Percentiles rank a stretch among this genome's conserved stretches.
Conservation (phyloP, 2,113 vertebrate genomes). For the Martes martes region DNA sequence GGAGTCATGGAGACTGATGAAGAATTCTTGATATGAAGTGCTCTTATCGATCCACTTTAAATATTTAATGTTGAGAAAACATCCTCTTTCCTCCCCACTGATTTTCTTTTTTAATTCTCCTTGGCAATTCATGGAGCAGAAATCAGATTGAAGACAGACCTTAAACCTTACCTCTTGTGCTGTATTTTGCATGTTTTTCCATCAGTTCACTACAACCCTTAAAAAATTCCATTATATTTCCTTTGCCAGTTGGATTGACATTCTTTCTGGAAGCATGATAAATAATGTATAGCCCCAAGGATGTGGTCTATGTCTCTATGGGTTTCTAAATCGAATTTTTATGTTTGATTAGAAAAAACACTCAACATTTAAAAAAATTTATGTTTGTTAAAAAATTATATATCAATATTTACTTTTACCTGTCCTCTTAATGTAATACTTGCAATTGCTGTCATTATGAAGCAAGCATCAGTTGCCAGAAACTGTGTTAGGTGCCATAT, state of each 20-base stretch:
- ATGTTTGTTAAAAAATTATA: background rate
- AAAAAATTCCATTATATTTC: background rate
- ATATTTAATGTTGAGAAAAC: conserved; percentile 65
- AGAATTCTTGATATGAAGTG: conserved; percentile 39
- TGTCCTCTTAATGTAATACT: background rate
- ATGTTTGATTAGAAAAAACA: background rate
- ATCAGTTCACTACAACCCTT: background rate
- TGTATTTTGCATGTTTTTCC: background rate
- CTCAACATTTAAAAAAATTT: background rate
- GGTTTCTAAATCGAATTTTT: background rate
- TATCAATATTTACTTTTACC: background rate
- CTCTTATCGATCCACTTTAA: conserved; percentile 48
- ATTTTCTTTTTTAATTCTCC: background rate
- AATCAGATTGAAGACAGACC: background rate
- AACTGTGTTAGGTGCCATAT: background rate
- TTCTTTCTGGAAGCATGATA: background rate
- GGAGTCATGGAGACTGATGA: background rate
- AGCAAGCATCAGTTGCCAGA: background rate
- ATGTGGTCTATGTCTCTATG: background rate
- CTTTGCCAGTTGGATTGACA: background rate
- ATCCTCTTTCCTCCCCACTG: conserved; percentile 7
- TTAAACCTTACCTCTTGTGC: background rate
- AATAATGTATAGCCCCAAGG: background rate
- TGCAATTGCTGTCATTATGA: background rate
- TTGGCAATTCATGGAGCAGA: background rate